phyloP scores from a whole-genome alignment of 53 echinoderm and acorn worm genomes.

The Crossaster papposus region DNA sequence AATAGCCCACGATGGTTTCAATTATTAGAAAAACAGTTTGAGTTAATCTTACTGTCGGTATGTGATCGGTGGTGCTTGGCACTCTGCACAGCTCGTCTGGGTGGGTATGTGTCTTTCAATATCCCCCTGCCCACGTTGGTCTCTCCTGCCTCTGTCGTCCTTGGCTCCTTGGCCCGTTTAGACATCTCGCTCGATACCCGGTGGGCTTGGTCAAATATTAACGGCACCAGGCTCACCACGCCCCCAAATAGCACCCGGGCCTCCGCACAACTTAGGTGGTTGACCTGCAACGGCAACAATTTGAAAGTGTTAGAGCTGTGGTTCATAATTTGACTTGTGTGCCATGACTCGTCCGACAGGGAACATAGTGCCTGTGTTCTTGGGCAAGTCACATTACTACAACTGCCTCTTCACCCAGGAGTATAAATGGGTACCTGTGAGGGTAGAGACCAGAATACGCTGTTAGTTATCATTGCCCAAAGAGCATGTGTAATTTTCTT shows the following conservation, averaged over 20 bases:
- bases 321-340: too few relatives aligned
- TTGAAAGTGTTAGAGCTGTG: not conserved
- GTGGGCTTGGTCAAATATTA: slow-evolving; percentile 80
- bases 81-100: slow-evolving; percentile 69
- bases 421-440: too few relatives aligned
- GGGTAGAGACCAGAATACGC: too few relatives aligned
- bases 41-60: slow-evolving; percentile 79
- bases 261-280: slow-evolving; percentile 95
- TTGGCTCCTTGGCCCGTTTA: not conserved
- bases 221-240: slow-evolving; percentile 85
- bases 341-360: too few relatives aligned
- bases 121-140: slow-evolving; percentile 15
- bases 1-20: not conserved
- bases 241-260: slow-evolving; percentile 92
- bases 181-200: slow-evolving; percentile 69
- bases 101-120: slow-evolving; percentile 72
- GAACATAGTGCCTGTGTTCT: not conserved
- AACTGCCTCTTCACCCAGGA: too few relatives aligned
- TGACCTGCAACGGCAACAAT: slow-evolving; percentile 63
- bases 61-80: slow-evolving; percentile 79
- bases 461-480: too few relatives aligned
- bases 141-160: not conserved
- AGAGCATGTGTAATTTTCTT: too few relatives aligned
- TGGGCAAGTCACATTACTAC: not conserved
- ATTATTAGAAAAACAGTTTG: not conserved